These are phyloP conservation scores for Spilosoma lubricipeda DNA, from an alignment of 2,888 invertebrate species.

Conservation along the genomic window DNA sequence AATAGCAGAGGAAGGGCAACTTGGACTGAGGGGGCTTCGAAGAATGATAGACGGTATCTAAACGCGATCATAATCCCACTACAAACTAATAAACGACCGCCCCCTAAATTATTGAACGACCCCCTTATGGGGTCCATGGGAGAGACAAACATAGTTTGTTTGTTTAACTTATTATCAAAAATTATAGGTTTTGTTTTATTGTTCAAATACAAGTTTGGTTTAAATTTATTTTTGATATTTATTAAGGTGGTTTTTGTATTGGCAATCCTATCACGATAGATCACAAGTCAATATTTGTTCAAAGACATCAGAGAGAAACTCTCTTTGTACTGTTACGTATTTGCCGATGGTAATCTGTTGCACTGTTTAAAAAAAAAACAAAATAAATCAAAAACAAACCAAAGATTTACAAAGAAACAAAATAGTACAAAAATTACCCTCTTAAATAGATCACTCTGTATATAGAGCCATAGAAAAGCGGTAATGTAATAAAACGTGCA, in stretches of 20 bases:
- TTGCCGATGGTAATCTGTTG: too few species aligned
- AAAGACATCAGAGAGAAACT: too few species aligned
- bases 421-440: conserved; percentile 12
- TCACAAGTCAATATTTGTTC: not conserved
- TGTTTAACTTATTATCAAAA: not conserved
- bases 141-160: conserved; percentile 4
- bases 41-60: not conserved
- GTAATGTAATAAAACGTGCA: conserved; percentile 74
- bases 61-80: conserved; percentile 14
- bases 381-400: too few species aligned
- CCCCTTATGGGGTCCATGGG: conserved; percentile 6
- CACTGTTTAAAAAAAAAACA: too few species aligned
- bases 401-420: too few species aligned
- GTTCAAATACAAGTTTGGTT: not conserved
- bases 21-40: not conserved
- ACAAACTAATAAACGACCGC: conserved; percentile 14
- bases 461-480: conserved; percentile 53
- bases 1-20: not conserved
- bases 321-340: not conserved
- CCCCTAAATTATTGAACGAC: conserved; percentile 10
- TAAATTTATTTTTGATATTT: not conserved
- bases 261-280: not conserved
- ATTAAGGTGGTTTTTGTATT: not conserved
- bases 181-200: not conserved
- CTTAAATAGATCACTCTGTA: conserved; percentile 60